Base-by-base conservation (phyloP, 2,113 vertebrate genomes). In the Anoplopoma fimbria region DNA sequence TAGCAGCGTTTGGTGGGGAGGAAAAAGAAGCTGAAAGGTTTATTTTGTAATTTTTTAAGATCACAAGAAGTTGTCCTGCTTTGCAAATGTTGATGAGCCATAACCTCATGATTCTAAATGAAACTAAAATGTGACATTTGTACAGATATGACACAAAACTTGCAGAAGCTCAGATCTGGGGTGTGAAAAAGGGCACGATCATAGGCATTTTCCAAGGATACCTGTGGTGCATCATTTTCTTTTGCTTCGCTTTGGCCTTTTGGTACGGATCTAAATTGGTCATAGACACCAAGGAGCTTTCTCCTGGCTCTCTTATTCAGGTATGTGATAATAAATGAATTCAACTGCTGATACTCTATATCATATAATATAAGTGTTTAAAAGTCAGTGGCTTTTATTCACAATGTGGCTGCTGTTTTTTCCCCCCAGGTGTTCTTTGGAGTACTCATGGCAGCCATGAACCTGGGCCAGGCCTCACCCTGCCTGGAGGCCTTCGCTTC, bases 191-290 rank as follows among this genome's bases (percentile, higher is more conserved):
- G 73, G 94, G 95, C 4, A 55, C 68, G 0, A 91, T 95, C 73
- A 81, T 93, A 1, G 95, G 94, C 9, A 3, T 94, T 31, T 96
- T 96, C 75, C 94, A 95, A 85, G 95, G 95, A 55, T 96, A 93
- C 86, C 69, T 95, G 67, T 95, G 95, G 95, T 93, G 91, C 81
- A 94, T 95, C 69, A 94, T 96, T 77, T 96, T 96, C 76, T 72
- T 96, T 15, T 95, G 93, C 79, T 96, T 90, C 6, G 94, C 93
- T 67, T 82, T 96, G 84, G 93, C 94, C 45, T 96, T 96, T 83
- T 96, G 95, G 95, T 95, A 95, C 0, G 95, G 95, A 1, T 95
- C 94, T 29, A 92, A 94, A 67, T 77, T 96, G 69, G 95, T 96
- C 78, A 93, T 95, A 9, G 93, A 96, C 29, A 94, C 92, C 12